Conservation (phyloP, 2,797 vertebrate species). For the Meda fulgida region DNA sequence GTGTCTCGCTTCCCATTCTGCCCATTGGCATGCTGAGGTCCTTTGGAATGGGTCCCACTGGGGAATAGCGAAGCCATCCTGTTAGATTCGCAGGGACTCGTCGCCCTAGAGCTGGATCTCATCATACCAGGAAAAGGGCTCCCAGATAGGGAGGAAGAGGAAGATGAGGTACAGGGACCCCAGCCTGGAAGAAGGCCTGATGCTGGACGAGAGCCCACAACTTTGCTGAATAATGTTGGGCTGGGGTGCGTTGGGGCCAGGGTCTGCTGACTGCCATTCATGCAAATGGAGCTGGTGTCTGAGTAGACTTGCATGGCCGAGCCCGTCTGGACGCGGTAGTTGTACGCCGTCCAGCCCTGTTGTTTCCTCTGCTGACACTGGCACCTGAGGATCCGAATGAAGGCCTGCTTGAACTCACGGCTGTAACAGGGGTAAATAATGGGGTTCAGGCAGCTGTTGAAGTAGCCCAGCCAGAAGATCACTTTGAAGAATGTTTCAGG, state of each 20-base stretch:
- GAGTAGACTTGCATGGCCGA: constrained; percentile 83
- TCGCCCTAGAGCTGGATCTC: neutral
- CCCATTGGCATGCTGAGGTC: constrained; percentile 34
- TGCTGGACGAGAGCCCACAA: constrained; percentile 77
- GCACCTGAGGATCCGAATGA: constrained; percentile 91
- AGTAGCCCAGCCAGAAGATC: constrained; percentile 98
- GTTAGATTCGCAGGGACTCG: constrained; percentile 44
- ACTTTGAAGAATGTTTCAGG: constrained; percentile 91
- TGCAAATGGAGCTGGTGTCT: constrained; percentile 84
- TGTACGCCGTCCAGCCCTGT: constrained; percentile 85
- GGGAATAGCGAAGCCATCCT: constrained; percentile 49
- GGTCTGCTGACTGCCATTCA: constrained; percentile 91
- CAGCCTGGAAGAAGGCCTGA: constrained; percentile 79
- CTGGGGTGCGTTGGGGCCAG: constrained; percentile 87
- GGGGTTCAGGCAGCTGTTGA: constrained; percentile 98
- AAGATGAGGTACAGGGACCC: constrained; percentile 70
- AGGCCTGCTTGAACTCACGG: constrained; percentile 97
- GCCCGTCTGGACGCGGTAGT: constrained; percentile 87
- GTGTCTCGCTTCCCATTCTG: constrained; percentile 45
- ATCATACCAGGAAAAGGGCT: constrained; percentile 48
- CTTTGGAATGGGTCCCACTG: constrained; percentile 2
- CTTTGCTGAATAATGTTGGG: constrained; percentile 83
- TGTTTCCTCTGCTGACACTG: constrained; percentile 87
- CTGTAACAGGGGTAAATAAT: constrained; percentile 98
- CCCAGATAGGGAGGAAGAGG: constrained; percentile 67